These are phyloP conservation scores for Trichosurus vulpecula DNA, from an alignment of 2,797 vertebrate species.

Conservation along the genomic window DNA sequence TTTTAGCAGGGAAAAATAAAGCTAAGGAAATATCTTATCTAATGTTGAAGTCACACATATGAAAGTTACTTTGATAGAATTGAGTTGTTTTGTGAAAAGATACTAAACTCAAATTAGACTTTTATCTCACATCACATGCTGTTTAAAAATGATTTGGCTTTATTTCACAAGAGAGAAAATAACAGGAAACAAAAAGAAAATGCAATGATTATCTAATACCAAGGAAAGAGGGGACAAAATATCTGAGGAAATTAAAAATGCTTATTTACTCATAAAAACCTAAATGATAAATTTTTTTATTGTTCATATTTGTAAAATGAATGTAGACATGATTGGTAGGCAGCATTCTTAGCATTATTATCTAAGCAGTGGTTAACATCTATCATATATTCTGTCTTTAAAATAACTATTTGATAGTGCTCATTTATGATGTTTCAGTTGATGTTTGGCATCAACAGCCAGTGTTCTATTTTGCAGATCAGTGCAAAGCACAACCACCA, in stretches of 20 bases:
- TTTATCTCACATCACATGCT: neutral
- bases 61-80: neutral
- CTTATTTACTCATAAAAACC: neutral
- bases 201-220: neutral
- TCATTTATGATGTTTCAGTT: neutral
- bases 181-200: neutral
- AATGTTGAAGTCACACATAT: neutral
- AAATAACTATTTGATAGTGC: neutral
- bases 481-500: constrained; percentile 94
- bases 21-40: neutral
- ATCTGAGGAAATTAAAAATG: neutral
- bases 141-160: neutral
- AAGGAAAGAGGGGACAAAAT: neutral
- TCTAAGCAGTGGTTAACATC: neutral
- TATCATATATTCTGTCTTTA: neutral
- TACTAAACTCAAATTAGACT: neutral
- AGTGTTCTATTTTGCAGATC: constrained; percentile 89
- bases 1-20: neutral
- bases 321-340: neutral
- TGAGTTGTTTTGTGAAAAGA: neutral
- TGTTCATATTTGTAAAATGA: neutral
- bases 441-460: constrained; percentile 82
- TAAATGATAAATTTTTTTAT: neutral
- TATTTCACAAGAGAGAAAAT: neutral
- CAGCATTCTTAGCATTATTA: neutral